A percentile compares a stretch with the other conserved stretches of the same genome.
These are phyloP conservation scores for Actenoides hombroni DNA, from an alignment of 2,113 vertebrate species.

Conservation along the genomic window DNA sequence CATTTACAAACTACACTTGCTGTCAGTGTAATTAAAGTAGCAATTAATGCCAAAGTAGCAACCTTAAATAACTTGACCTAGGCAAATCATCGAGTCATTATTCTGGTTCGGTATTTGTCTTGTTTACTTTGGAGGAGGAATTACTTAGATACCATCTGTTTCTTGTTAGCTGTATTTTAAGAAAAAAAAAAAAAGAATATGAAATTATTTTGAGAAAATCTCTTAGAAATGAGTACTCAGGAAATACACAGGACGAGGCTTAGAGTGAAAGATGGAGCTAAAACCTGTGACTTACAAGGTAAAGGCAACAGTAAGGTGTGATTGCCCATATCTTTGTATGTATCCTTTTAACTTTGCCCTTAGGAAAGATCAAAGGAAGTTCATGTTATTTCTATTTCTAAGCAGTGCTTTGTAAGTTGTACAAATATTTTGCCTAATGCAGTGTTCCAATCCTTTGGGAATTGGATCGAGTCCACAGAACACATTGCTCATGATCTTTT, in stretches of 20 bases:
- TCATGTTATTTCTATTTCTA: background rate
- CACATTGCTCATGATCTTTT: background rate
- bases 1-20: background rate
- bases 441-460: background rate
- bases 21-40: background rate
- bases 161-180: background rate
- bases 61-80: background rate
- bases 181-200: background rate
- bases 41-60: background rate
- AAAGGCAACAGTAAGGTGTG: background rate
- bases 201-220: background rate
- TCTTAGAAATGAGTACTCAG: background rate
- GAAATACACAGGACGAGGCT: background rate
- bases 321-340: background rate
- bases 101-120: background rate
- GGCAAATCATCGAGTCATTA: background rate
- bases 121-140: background rate
- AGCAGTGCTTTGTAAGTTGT: background rate
- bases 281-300: background rate
- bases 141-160: background rate
- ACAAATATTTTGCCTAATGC: slow-evolving; percentile 45
- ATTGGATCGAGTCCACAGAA: background rate
- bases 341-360: background rate
- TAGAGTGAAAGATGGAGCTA: background rate
- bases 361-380: background rate